These are phyloP conservation scores for Lutraria rhynchaena DNA, from an alignment of 1,140 invertebrate species.

Conservation along the genomic window DNA sequence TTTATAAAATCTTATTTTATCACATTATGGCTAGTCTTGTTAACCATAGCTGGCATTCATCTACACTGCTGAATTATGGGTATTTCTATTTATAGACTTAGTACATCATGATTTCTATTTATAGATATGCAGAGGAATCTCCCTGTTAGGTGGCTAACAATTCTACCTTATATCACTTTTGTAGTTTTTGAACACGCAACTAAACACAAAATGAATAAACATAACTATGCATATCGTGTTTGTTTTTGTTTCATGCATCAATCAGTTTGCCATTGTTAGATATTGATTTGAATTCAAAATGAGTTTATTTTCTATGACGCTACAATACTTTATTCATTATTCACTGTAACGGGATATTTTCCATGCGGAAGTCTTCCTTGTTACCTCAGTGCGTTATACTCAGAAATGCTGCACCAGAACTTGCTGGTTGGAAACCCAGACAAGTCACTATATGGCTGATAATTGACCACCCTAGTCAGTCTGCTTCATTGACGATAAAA, in stretches of 20 bases:
- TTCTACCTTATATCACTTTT: slow-evolving; percentile 14
- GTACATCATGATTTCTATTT: neutral
- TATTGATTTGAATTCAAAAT: too few species aligned
- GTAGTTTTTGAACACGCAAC: slow-evolving; percentile 25
- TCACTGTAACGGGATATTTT: too few species aligned
- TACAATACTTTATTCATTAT: too few species aligned
- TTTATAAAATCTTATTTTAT: neutral
- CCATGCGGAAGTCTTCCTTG: too few species aligned
- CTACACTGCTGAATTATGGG: neutral
- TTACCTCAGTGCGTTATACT: too few species aligned
- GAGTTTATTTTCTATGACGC: too few species aligned
- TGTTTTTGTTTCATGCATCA: slow-evolving; percentile 3
- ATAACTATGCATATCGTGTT: slow-evolving; percentile 13
- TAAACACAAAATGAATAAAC: slow-evolving; percentile 37
- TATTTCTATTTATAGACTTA: neutral
- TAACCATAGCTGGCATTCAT: neutral
- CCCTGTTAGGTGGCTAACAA: slow-evolving; percentile 3
- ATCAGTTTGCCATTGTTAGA: too few species aligned
- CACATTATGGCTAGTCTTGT: neutral
- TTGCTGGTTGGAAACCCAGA: too few species aligned
- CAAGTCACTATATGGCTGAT: too few species aligned
- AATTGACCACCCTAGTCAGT: too few species aligned
- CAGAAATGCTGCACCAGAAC: too few species aligned
- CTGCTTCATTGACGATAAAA: too few species aligned
- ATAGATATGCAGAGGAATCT: neutral